Conservation (phyloP, 2,113 vertebrate species). For the Perca fluviatilis region DNA sequence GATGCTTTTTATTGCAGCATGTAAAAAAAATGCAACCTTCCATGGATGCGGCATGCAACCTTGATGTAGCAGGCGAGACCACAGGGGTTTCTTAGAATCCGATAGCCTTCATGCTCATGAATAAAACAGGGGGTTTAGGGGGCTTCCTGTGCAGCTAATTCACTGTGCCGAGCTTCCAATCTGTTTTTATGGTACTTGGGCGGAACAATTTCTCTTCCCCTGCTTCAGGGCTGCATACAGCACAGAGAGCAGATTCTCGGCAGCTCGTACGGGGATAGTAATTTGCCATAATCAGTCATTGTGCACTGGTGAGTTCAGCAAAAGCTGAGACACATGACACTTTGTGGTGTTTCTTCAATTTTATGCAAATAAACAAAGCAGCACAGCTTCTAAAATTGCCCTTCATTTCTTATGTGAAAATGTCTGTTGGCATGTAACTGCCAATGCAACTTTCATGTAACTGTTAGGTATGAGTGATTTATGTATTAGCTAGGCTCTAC, state of each 20-base stretch:
- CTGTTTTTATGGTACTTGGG: slow-evolving; percentile 86
- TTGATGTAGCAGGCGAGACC: slow-evolving; percentile 84
- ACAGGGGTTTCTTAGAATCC: slow-evolving; percentile 85
- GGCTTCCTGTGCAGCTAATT: slow-evolving; percentile 87
- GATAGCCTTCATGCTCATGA: slow-evolving; percentile 87
- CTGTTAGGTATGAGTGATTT: slow-evolving; percentile 23
- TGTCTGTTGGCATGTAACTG: slow-evolving; percentile 27
- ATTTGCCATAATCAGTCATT: slow-evolving; percentile 82
- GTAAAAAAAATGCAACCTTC: slow-evolving; percentile 74
- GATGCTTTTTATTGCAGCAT: slow-evolving; percentile 73
- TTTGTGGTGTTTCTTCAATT: slow-evolving; percentile 71
- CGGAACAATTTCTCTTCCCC: slow-evolving; percentile 81
- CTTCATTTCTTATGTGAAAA: slow-evolving; percentile 50
- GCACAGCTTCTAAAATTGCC: slow-evolving; percentile 58
- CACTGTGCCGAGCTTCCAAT: slow-evolving; percentile 82
- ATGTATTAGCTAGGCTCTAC: slow-evolving; percentile 5
- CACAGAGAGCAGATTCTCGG: slow-evolving; percentile 77
- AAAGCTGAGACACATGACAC: slow-evolving; percentile 67
- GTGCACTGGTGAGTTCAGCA: slow-evolving; percentile 75
- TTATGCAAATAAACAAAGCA: slow-evolving; percentile 77
- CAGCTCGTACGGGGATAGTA: slow-evolving; percentile 74
- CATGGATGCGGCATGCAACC: slow-evolving; percentile 79
- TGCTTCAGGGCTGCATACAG: slow-evolving; percentile 78
- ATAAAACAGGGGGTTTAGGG: slow-evolving; percentile 88
- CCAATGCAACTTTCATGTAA: slow-evolving; percentile 20